Evolutionary conservation across 2,797 vertebrate species (phyloP), one percentile per base, ranked within the genome.

Genomic region (Halcyon leucocephala): DNA sequence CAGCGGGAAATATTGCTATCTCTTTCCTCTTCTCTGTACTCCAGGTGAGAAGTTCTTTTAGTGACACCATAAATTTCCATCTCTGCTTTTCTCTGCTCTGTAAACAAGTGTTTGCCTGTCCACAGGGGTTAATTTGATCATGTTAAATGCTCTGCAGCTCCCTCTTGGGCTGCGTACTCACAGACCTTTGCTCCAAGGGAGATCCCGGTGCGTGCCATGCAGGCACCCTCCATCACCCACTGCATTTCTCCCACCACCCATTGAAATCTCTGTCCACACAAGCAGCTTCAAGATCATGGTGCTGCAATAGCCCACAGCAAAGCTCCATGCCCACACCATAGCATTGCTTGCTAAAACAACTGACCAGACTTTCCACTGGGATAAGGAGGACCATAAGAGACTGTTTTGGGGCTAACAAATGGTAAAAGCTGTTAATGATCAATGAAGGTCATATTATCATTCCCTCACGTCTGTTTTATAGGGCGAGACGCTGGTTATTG

Each of bases 11-110:
- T 96, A 96, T 93, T 96, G 94, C 95, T 96, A 86, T 89, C 86
- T 97, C 95, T 97, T 94, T 73, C 96, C 96, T 96, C 97, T 90
- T 97, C 96, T 95, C 92, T 93, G 95, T 98, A 95, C 95, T 95
- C 96, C 84, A 88, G 94, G 96, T 95, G 90, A 97, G 97, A 96
- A 98, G 96, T 96, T 97, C 95, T 97, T 93, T 97, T 94, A 95
- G 93, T 79, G 41, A 95, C 96, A 69, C 91, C 83, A 93, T 98
- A 98, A 98, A 98, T 98, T 97, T 98, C 97, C 96, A 98, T 98
- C 97, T 94, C 81, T 82, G 89, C 77, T 67, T 94, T 96, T 89
- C 96, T 46, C 86, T 88, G 65, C 95, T 67, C 31, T 80, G 91
- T 97, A 98, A 97, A 97, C 96, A 96, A 98, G 95, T 93, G 91